Percentiles rank a stretch among this genome's conserved stretches.
These are phyloP conservation scores for Pterostichus niger DNA, from an alignment of 2,888 invertebrate species.

Conservation along the genomic window DNA sequence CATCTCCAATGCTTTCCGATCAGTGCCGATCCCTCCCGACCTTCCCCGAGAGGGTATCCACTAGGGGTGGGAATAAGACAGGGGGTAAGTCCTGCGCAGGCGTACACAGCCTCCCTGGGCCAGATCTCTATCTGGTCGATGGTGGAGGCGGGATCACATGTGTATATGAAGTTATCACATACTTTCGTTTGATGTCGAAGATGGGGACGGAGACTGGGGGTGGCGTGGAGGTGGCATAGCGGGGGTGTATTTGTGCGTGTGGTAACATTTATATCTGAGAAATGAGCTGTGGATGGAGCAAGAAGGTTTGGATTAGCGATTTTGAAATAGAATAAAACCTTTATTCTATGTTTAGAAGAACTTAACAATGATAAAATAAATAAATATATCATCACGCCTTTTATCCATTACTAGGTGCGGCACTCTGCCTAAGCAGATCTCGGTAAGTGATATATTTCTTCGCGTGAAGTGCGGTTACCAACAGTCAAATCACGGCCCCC, in stretches of 20 bases:
- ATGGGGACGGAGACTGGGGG: neutral
- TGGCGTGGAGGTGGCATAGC: neutral
- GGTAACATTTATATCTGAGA: conserved; percentile 39
- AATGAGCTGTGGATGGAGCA: conserved; percentile 9
- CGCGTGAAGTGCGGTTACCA: too few relatives aligned
- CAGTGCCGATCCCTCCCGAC: neutral
- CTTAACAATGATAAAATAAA: too few relatives aligned
- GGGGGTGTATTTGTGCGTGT: conserved; percentile 18
- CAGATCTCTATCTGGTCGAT: conserved; percentile 13
- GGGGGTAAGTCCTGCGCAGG: neutral
- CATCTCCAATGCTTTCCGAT: neutral
- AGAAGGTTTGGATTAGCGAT: neutral
- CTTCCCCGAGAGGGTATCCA: neutral
- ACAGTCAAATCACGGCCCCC: too few relatives aligned
- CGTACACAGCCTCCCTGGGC: conserved; percentile 39
- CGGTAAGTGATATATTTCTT: too few relatives aligned
- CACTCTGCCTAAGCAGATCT: too few relatives aligned
- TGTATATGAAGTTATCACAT: conserved; percentile 65
- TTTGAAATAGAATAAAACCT: too few relatives aligned
- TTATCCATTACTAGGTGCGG: too few relatives aligned
- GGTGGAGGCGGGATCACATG: conserved; percentile 68
- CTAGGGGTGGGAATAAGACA: too few relatives aligned
- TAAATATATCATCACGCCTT: too few relatives aligned
- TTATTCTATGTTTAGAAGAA: too few relatives aligned
- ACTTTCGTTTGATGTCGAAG: conserved; percentile 64